A percentile compares a stretch with the other conserved stretches of the same genome.
Conservation (phyloP, 2,888 invertebrate genomes). For the Ochropleura plecta region DNA sequence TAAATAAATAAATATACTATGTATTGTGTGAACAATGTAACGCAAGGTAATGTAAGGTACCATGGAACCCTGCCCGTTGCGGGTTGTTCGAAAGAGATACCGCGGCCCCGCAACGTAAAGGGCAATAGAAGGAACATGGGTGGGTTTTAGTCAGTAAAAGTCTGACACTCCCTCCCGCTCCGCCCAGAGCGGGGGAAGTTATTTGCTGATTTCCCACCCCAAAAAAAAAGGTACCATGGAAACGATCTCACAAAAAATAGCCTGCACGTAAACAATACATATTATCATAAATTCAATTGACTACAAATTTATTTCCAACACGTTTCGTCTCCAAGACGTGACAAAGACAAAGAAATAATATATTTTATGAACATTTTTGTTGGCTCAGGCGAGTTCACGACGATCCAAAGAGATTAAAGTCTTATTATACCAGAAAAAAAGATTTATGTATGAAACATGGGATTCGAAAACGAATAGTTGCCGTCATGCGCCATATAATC, state of each 20-base stretch:
- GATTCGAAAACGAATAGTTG: background rate
- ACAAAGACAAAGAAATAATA: background rate
- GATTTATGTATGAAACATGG: background rate
- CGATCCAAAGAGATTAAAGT: background rate
- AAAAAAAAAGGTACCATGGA: background rate
- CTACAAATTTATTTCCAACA: background rate
- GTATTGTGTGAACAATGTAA: too few species aligned
- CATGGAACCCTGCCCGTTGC: too few species aligned
- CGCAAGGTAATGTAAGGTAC: too few species aligned
- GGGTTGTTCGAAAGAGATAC: too few species aligned
- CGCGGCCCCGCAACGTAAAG: too few species aligned
- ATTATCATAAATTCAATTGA: background rate
- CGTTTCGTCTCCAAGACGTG: conserved; percentile 11
- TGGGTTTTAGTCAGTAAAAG: too few species aligned
- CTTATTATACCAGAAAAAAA: background rate
- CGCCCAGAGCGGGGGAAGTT: too few species aligned
- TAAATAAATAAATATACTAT: too few species aligned
- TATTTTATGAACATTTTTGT: background rate
- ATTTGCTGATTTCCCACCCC: too few species aligned
- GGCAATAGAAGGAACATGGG: too few species aligned
- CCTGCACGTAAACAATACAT: background rate
- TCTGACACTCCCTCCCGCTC: too few species aligned
- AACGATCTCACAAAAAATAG: background rate
- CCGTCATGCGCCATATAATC: background rate
- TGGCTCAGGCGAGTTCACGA: background rate